phyloP scores from a whole-genome alignment of 2,888 invertebrate genomes.

The Tortricodes alternella region DNA sequence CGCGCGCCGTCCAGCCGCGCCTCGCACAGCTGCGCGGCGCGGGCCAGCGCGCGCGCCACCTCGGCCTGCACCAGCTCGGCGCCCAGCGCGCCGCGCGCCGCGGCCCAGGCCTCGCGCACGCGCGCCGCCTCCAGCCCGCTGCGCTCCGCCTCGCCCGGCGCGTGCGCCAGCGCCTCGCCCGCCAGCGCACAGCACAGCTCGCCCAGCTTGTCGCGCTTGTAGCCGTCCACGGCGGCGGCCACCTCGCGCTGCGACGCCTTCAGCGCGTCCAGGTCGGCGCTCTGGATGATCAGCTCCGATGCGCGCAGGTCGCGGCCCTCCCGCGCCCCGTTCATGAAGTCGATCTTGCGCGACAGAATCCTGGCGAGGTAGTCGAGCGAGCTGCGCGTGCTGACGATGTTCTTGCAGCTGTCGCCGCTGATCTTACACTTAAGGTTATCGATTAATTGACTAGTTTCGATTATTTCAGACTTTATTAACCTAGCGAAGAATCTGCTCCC shows the following conservation, averaged over 20 bases:
- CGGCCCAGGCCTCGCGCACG: conserved; percentile 88
- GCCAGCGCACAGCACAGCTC: conserved; percentile 88
- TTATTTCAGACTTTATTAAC: conserved; percentile 86
- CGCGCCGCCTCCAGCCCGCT: conserved; percentile 83
- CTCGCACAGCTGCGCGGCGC: conserved; percentile 88
- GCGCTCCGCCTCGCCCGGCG: conserved; percentile 66
- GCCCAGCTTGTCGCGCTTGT: conserved; percentile 86
- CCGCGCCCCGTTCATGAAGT: conserved; percentile 59
- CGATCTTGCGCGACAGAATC: conserved; percentile 88
- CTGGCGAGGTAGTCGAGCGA: conserved; percentile 88
- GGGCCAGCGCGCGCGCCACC: conserved; percentile 87
- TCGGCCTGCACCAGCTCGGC: conserved; percentile 90
- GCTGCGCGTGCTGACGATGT: conserved; percentile 62
- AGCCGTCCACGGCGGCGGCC: conserved; percentile 83
- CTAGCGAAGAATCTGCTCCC: conserved; percentile 83
- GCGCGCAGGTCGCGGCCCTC: conserved; percentile 53
- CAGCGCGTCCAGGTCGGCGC: conserved; percentile 77
- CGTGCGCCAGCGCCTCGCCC: conserved; percentile 85
- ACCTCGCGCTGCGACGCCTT: conserved; percentile 84
- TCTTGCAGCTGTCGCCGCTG: conserved; percentile 77
- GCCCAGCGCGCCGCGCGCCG: conserved; percentile 89
- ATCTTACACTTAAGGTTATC: conserved; percentile 87
- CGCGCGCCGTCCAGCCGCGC: conserved; percentile 80
- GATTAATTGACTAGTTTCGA: conserved; percentile 90
- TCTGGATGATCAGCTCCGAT: conserved; percentile 65